Percentiles rank a stretch among this genome's conserved stretches.
Conservation (phyloP, 2,888 invertebrate genomes). For the Agrypnus murinus region DNA sequence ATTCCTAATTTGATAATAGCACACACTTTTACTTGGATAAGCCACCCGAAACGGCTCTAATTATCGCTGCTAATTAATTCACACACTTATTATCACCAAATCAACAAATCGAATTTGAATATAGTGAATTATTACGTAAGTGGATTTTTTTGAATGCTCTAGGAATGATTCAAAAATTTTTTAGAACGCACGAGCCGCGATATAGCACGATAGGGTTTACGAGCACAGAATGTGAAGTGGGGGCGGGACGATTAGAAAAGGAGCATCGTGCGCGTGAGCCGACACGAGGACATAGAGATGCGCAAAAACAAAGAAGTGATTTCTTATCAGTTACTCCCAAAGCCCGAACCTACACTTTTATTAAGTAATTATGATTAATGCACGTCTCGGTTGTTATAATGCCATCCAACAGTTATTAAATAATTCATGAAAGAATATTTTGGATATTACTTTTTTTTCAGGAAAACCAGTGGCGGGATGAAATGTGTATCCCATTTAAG, state of each 20-base stretch:
- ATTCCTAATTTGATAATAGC: slow-evolving; percentile 22
- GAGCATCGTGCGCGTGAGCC: slow-evolving; percentile 65
- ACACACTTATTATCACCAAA: too few relatives aligned
- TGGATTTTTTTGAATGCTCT: slow-evolving; percentile 29
- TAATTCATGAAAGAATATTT: too few relatives aligned
- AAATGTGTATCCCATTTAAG: too few relatives aligned
- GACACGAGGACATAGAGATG: slow-evolving; percentile 64
- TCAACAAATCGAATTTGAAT: not conserved
- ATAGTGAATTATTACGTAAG: slow-evolving; percentile 4
- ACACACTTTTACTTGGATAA: slow-evolving; percentile 23
- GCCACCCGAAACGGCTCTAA: not conserved
- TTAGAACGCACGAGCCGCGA: slow-evolving; percentile 48
- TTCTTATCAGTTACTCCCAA: slow-evolving; percentile 31
- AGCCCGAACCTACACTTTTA: slow-evolving; percentile 2
- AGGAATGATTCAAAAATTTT: slow-evolving; percentile 46
- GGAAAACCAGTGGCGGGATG: too few relatives aligned
- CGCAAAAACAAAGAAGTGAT: slow-evolving; percentile 57
- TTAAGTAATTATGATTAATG: slow-evolving; percentile 23
- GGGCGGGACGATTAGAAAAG: slow-evolving; percentile 61
- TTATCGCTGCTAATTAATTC: not conserved
- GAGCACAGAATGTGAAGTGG: slow-evolving; percentile 61
- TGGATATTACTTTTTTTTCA: too few relatives aligned
- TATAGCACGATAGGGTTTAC: slow-evolving; percentile 55
- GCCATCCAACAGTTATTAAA: too few relatives aligned
- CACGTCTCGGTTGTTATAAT: not conserved